A percentile compares a stretch with the other conserved stretches of the same genome.
Evolutionary conservation across 1,140 invertebrate species (phyloP).

Genomic region (Centruroides sculpturatus): DNA sequence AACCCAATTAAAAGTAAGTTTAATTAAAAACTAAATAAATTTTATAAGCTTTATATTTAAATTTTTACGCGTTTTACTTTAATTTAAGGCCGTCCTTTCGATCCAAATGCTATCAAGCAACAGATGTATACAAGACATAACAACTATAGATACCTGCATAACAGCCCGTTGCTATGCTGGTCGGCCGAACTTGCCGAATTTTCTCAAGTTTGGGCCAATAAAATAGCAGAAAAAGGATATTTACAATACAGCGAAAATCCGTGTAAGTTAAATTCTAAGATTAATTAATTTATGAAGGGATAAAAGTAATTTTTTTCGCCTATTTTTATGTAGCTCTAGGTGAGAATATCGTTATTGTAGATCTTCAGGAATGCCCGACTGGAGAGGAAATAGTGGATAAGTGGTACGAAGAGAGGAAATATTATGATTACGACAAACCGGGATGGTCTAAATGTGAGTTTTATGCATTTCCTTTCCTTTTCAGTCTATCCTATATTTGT

Average conservation of each 20-base stretch:
- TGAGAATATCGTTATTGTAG: slow-evolving; percentile 8
- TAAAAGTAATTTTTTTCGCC: too few species aligned
- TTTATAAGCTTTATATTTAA: too few species aligned
- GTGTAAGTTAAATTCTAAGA: neutral
- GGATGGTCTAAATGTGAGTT: slow-evolving; percentile 10
- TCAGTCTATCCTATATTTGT: too few species aligned
- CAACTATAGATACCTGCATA: slow-evolving; percentile 10
- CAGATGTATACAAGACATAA: slow-evolving; percentile 10
- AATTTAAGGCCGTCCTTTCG: too few species aligned
- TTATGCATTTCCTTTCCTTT: neutral
- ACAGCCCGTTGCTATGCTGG: slow-evolving; percentile 3
- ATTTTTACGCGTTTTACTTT: too few species aligned
- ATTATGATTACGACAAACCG: slow-evolving; percentile 12
- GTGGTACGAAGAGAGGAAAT: slow-evolving; percentile 12
- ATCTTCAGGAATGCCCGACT: neutral
- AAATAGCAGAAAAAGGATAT: slow-evolving; percentile 10
- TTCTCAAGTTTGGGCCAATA: slow-evolving; percentile 8
- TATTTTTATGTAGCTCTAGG: slow-evolving; percentile 1
- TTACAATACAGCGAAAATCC: slow-evolving; percentile 12
- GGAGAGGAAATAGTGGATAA: slow-evolving; percentile 10
- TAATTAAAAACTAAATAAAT: too few species aligned
- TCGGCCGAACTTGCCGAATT: slow-evolving; percentile 1
- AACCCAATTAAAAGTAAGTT: too few species aligned
- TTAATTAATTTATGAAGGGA: too few species aligned
- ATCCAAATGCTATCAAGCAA: neutral